phyloP scores from a whole-genome alignment of 2,113 vertebrate species.

The Psilopsiagon aymara region DNA sequence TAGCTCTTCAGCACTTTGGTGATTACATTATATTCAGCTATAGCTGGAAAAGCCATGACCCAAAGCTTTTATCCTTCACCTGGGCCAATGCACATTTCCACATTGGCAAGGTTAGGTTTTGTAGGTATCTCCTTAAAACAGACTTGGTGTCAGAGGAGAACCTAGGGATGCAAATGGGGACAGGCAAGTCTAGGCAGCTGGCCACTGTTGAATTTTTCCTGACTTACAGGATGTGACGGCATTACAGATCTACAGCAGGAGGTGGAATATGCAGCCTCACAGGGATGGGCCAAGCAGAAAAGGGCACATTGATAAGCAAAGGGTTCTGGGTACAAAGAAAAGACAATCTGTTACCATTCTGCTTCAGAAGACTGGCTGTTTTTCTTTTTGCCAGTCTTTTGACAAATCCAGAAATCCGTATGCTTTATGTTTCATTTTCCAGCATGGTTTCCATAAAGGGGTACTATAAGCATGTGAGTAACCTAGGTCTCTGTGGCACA shows the following conservation, averaged over 20 bases:
- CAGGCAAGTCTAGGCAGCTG: neutral
- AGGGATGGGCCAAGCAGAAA: neutral
- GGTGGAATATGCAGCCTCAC: fast-evolving
- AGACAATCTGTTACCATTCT: neutral
- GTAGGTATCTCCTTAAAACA: neutral
- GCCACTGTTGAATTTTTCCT: neutral
- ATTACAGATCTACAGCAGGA: neutral
- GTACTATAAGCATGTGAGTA: neutral
- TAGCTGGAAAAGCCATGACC: neutral
- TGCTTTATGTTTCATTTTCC: neutral
- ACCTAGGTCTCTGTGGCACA: neutral
- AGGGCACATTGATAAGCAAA: neutral
- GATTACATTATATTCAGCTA: neutral
- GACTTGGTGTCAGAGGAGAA: neutral
- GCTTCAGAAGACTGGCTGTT: neutral
- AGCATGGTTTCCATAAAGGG: neutral
- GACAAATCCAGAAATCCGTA: neutral
- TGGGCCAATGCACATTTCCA: neutral
- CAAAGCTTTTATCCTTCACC: neutral
- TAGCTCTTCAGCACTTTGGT: neutral
- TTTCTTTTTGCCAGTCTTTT: neutral
- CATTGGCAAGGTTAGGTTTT: neutral
- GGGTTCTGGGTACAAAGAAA: neutral
- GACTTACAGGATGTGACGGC: neutral
- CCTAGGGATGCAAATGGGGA: fast-evolving